Percentiles rank a stretch among this genome's conserved stretches.
Conservation (phyloP, 2,113 vertebrate species). For the Apteryx owenii region DNA sequence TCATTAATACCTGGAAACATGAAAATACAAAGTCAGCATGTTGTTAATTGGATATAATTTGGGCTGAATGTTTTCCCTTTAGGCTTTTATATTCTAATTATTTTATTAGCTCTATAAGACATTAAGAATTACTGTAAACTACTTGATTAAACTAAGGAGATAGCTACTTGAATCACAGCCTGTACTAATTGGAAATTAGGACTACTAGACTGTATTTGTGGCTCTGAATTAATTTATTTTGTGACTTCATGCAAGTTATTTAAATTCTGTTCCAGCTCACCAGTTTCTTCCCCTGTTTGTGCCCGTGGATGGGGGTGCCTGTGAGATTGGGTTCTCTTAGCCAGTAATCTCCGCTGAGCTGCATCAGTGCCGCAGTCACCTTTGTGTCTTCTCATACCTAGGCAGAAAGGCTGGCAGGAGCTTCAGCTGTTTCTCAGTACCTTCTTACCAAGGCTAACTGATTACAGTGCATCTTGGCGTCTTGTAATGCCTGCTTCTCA, state of each 20-base stretch:
- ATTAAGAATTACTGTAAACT: not conserved
- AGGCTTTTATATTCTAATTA: not conserved
- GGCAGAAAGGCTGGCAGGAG: not conserved
- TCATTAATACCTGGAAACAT: not conserved
- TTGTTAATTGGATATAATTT: not conserved
- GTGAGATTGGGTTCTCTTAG: not conserved
- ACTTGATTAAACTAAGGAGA: not conserved
- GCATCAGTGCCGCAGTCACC: not conserved
- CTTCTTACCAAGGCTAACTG: accelerated
- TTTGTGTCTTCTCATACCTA: not conserved
- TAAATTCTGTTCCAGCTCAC: not conserved
- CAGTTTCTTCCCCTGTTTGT: not conserved
- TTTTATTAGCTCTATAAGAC: not conserved
- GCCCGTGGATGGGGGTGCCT: not conserved
- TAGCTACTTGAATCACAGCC: not conserved
- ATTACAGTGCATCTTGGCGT: not conserved
- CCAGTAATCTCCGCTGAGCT: not conserved
- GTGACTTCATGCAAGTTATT: not conserved
- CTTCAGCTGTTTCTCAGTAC: not conserved
- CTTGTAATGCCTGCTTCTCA: not conserved
- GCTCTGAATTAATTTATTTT: not conserved
- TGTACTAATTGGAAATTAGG: not conserved
- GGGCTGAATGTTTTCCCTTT: not conserved
- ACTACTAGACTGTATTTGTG: not conserved
- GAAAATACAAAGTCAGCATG: not conserved